Evolutionary conservation across 53 echinoderm and acorn worm genomes (phyloP).

Genomic region (Luidia sarsii): DNA sequence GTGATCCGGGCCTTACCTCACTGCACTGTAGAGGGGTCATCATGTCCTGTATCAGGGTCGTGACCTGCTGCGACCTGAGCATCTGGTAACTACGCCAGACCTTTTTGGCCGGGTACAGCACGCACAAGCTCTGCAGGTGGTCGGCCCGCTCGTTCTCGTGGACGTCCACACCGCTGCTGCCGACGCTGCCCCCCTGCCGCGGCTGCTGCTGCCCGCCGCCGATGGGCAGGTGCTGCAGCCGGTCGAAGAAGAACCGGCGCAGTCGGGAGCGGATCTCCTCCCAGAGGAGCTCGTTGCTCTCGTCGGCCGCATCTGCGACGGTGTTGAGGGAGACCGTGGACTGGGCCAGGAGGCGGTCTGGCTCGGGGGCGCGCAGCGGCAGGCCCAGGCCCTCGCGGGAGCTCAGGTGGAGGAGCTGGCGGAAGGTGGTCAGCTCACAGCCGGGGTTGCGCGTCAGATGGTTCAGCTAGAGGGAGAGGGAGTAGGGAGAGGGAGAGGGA

Average conservation of each 20-base stretch:
- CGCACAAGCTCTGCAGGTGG: conserved; percentile 80
- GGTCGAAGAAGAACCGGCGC: conserved; percentile 71
- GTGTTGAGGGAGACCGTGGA: conserved; percentile 86
- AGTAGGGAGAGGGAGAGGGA: no score
- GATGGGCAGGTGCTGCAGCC: conserved; percentile 59
- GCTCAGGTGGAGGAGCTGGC: conserved; percentile 79
- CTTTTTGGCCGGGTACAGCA: conserved; percentile 82
- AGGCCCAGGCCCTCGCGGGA: conserved; percentile 91
- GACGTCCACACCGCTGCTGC: not conserved
- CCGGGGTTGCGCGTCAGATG: conserved; percentile 74
- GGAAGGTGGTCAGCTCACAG: conserved; percentile 73
- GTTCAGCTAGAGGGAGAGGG: conserved; percentile 48
- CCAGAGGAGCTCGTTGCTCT: conserved; percentile 91
- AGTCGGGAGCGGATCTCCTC: conserved; percentile 86
- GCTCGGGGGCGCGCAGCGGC: conserved; percentile 79
- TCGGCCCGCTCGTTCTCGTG: conserved; percentile 62
- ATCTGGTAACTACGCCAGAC: conserved; percentile 81
- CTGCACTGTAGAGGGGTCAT: conserved; percentile 20
- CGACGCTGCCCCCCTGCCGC: not conserved
- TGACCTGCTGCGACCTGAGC: conserved; percentile 62
- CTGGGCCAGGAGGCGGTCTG: conserved; percentile 61
- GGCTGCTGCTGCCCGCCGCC: not conserved
- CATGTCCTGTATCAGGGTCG: conserved; percentile 27
- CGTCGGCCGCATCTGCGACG: conserved; percentile 72
- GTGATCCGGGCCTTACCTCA: conserved; percentile 5